Conservation (phyloP, 2,113 vertebrate species). For the Microtus oregoni region DNA sequence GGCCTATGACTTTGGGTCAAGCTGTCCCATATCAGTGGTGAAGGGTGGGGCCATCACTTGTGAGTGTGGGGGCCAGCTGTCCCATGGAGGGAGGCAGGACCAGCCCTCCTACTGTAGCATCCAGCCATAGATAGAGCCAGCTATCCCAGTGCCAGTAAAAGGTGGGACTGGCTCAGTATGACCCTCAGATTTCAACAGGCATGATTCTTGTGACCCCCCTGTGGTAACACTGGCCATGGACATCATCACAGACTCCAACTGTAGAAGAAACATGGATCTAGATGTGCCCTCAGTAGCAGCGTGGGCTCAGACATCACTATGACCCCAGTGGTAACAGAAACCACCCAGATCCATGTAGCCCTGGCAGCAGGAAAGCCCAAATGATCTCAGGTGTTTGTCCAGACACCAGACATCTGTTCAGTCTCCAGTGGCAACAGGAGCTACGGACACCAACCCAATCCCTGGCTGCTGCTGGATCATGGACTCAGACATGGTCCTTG, state of each 20-base stretch:
- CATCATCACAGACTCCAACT: neutral
- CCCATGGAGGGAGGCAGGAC: too few species aligned
- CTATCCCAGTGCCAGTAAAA: neutral
- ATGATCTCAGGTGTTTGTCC: neutral
- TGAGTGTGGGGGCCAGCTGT: neutral
- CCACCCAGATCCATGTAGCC: neutral
- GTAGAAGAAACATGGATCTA: neutral
- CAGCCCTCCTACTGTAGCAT: neutral
- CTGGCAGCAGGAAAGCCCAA: neutral
- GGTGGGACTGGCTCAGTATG: neutral
- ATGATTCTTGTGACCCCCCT: neutral
- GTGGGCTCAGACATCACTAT: neutral
- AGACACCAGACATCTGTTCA: neutral
- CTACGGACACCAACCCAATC: neutral
- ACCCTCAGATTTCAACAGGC: neutral
- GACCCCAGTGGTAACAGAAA: neutral
- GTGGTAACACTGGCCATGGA: neutral
- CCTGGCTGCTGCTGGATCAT: neutral
- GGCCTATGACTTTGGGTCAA: neutral
- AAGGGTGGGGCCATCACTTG: neutral
- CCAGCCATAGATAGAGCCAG: fast-evolving
- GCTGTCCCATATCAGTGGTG: neutral
- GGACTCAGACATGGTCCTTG: fast-evolving
- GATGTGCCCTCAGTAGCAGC: neutral
- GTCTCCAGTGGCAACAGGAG: neutral